Evolutionary conservation across 2,888 invertebrate species (phyloP), one percentile per base, ranked within the genome.

Genomic region (Scaptodrosophila latifasciaeformis): DNA sequence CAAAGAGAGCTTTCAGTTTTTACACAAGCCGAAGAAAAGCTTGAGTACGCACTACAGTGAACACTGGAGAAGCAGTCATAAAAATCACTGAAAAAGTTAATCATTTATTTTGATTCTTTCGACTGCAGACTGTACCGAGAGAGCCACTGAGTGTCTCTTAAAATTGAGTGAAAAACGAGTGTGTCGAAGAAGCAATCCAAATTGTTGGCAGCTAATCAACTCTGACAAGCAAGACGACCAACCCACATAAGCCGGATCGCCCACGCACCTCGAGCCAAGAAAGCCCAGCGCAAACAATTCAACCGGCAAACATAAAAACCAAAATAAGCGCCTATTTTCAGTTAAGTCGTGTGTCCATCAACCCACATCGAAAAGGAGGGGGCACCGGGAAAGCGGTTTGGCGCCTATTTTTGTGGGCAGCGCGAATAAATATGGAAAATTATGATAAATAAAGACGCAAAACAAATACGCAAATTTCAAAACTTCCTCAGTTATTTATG

Each of bases 381-480:
- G n/a, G n/a, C n/a, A n/a, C n/a, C n/a, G n/a, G n/a, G n/a, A n/a
- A n/a, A 62, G 63, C 59, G 53, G 50, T 49, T 66, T 57, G 65
- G 64, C 68, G 64, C 67, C 66, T 67, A 67, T 66, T 63, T 63
- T 67, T 49, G 54, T 67, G 64, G 53, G 57, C 49, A 40, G 63
- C 50, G 56, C 31, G 44, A 53, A 53, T 52, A 52, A 46, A 49
- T 52, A 59, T 56, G 65, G 59, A 65, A 66, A 67, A 56, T 67
- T 31, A 67, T 67, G 59, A 63, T 54, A 50, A 54, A 66, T 44
- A 34, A 49, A 44, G 47, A 21, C 43, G 42, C 40, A 44, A 15
- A 21, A 37, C 1, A 37, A 17, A 13, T 37, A 17, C 37, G 15
- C 13, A 15, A 37, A 37, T n/a, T n/a, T n/a, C n/a, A n/a, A n/a